These are phyloP conservation scores for Conomelus anceps DNA, from an alignment of 2,888 invertebrate species.

Conservation along the genomic window DNA sequence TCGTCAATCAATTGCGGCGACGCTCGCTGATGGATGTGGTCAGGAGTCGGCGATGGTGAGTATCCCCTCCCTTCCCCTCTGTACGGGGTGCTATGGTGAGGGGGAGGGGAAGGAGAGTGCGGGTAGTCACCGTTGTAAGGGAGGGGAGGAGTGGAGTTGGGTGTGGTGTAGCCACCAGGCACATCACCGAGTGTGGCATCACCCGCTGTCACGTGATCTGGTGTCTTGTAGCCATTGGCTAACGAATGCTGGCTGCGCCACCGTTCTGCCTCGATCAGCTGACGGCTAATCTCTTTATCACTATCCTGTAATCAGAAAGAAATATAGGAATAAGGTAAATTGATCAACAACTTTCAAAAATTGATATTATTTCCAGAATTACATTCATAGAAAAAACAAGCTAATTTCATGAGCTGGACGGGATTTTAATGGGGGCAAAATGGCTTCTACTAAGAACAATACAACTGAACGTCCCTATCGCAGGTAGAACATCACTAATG, in stretches of 20 bases:
- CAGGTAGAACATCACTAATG: too few species aligned
- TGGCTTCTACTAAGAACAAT: too few species aligned
- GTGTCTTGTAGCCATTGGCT: conserved; percentile 1
- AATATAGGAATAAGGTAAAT: background rate
- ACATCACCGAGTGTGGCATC: too few species aligned
- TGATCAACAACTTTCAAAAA: background rate
- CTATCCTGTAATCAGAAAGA: background rate
- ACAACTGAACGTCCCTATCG: too few species aligned
- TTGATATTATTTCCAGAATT: too few species aligned
- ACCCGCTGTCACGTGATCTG: conserved; percentile 27
- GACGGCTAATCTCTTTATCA: background rate
- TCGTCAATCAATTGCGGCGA: too few species aligned
- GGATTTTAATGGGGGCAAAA: too few species aligned
- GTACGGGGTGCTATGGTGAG: conserved; percentile 20
- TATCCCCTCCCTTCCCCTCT: conserved; percentile 16
- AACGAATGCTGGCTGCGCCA: background rate
- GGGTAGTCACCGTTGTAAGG: conserved; percentile 21
- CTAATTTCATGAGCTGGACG: too few species aligned
- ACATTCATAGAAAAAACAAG: too few species aligned
- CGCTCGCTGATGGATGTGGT: too few species aligned
- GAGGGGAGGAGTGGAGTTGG: conserved; percentile 49
- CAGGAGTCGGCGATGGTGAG: conserved; percentile 48
- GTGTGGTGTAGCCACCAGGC: conserved; percentile 34
- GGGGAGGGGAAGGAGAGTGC: conserved; percentile 37
- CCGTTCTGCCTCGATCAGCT: conserved; percentile 17